phyloP scores from a whole-genome alignment of 2,113 vertebrate species.

The Nibea coibor region DNA sequence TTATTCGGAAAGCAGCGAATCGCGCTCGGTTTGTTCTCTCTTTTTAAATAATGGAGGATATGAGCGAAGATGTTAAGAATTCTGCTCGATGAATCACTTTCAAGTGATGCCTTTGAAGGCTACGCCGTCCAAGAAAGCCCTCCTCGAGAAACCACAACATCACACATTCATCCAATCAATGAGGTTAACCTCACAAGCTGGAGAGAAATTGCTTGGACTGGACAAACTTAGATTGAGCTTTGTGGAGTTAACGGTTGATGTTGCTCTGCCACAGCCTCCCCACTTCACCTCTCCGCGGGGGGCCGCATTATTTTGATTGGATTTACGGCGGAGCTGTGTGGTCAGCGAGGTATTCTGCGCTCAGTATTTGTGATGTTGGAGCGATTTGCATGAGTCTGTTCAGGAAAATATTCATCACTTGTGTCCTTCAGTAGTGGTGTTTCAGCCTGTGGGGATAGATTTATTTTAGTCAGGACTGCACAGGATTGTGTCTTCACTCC shows the following conservation, averaged over 20 bases:
- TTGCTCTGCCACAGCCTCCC: constrained; percentile 18
- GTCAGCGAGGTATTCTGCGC: constrained; percentile 38
- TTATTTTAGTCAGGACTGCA: constrained; percentile 4
- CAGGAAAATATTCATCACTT: constrained; percentile 29
- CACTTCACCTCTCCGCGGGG: constrained; percentile 32
- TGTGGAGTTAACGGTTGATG: constrained; percentile 24
- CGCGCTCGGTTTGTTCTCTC: constrained; percentile 1
- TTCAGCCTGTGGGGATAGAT: constrained; percentile 16
- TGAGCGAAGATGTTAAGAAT: constrained; percentile 43
- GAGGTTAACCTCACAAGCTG: constrained; percentile 69
- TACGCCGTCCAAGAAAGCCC: constrained; percentile 34
- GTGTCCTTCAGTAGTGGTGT: constrained; percentile 43
- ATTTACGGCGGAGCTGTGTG: constrained; percentile 43
- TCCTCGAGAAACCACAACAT: constrained; percentile 54
- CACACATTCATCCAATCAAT: constrained; percentile 75
- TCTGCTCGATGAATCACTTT: constrained; percentile 54
- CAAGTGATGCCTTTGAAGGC: constrained; percentile 71
- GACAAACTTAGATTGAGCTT: constrained; percentile 29
- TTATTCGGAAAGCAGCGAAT: not conserved
- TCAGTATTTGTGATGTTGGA: constrained; percentile 24
- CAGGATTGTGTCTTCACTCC: not conserved
- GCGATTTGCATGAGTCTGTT: constrained; percentile 56
- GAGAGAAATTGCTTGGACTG: constrained; percentile 54
- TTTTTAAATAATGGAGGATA: constrained; percentile 51
- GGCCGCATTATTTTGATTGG: constrained; percentile 50